phyloP scores from a whole-genome alignment of 2,888 invertebrate species.

The Ephialtes manifestator region DNA sequence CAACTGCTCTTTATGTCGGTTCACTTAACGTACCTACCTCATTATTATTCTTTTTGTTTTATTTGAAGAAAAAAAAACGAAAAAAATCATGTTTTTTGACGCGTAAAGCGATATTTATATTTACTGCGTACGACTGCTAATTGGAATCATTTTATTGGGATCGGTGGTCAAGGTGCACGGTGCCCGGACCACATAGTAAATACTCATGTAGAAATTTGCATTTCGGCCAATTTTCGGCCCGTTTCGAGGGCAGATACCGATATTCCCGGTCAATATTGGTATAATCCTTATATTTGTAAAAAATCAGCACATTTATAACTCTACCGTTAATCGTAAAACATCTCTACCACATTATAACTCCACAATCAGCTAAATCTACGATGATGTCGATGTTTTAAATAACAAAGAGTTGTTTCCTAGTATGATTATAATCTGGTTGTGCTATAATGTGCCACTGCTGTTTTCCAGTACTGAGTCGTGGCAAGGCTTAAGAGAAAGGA shows the following conservation, averaged over 20 bases:
- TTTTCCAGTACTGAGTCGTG: too few species aligned
- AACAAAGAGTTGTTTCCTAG: too few species aligned
- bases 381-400: too few species aligned
- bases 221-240: not conserved
- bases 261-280: not conserved
- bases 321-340: too few species aligned
- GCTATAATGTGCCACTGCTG: too few species aligned
- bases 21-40: constrained; percentile 72
- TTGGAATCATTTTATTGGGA: constrained; percentile 49
- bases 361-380: too few species aligned
- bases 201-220: constrained; percentile 9
- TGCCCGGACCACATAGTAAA: constrained; percentile 54
- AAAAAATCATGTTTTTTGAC: constrained; percentile 3
- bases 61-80: constrained; percentile 22
- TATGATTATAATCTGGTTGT: too few species aligned
- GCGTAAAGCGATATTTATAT: constrained; percentile 2
- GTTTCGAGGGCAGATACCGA: not conserved
- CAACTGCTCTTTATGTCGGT: constrained; percentile 47
- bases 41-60: constrained; percentile 59
- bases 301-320: not conserved
- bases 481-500: too few species aligned
- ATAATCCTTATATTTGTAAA: not conserved
- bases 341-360: too few species aligned
- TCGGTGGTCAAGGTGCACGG: constrained; percentile 49
- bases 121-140: constrained; percentile 36